Conservation (phyloP, 2,888 invertebrate genomes). For the Blastobasis lacticolella region DNA sequence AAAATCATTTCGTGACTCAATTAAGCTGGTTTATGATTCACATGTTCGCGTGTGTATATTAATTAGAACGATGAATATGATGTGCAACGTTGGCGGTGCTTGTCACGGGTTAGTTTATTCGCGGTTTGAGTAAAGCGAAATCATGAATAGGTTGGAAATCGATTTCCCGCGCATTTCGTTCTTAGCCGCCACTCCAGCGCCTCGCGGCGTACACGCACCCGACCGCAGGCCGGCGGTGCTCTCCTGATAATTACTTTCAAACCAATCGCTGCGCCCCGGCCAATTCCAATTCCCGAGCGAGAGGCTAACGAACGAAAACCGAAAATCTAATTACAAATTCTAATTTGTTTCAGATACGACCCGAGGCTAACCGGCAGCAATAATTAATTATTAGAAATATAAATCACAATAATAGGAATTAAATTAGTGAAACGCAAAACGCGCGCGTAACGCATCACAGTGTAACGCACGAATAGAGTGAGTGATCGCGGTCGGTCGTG, state of each 20-base stretch:
- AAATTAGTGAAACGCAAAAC: slow-evolving; percentile 51
- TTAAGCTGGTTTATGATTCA: slow-evolving; percentile 23
- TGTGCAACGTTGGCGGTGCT: too few species aligned
- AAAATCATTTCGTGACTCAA: slow-evolving; percentile 40
- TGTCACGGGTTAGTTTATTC: slow-evolving; percentile 17
- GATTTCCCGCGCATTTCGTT: too few species aligned
- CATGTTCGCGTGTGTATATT: neutral
- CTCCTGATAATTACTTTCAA: too few species aligned
- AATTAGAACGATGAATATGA: neutral
- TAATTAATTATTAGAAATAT: slow-evolving; percentile 21
- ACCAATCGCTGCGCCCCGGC: slow-evolving; percentile 23
- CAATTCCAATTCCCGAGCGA: slow-evolving; percentile 29
- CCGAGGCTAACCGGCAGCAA: slow-evolving; percentile 39
- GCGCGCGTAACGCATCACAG: slow-evolving; percentile 21
- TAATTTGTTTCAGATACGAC: slow-evolving; percentile 61
- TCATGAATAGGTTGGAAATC: too few species aligned
- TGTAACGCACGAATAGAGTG: neutral
- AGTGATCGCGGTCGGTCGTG: too few species aligned
- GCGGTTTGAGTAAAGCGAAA: slow-evolving; percentile 7
- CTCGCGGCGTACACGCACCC: slow-evolving; percentile 22
- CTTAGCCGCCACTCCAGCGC: too few species aligned
- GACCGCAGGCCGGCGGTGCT: slow-evolving; percentile 10
- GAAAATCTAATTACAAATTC: slow-evolving; percentile 32
- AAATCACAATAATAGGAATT: slow-evolving; percentile 13
- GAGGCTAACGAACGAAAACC: too few species aligned